Evolutionary conservation across 2,113 vertebrate species (phyloP), one percentile per base, ranked within the genome.

Genomic region (Pogonocichla stellata): DNA sequence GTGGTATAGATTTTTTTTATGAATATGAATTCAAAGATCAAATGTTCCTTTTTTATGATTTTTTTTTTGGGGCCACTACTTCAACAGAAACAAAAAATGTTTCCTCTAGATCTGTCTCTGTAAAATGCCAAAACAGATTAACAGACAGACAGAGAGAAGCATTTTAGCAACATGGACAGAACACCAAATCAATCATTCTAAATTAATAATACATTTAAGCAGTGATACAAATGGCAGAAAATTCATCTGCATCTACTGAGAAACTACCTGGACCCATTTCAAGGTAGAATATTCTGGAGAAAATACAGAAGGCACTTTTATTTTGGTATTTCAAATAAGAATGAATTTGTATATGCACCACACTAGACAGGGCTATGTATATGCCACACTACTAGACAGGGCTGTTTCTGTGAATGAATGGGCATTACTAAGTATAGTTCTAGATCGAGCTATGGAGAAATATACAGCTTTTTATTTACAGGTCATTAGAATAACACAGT

Each of bases 171-270:
- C 11, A 22, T 74, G 92, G 91, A 93, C 80, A 86, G 95, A 90
- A 86, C 86, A 77, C 56, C n/a, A 86, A 91, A 90, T 92, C 67
- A 92, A 84, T 91, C 74, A 75, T 45, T 54, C 65, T 23, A 19
- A 91, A 93, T 90, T 67, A 90, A 92, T 86, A 94, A 95, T 92
- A 54, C 66, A 95, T 95, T 91, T 93, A 93, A 95, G 67, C 78
- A 83, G 64, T 53, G 56, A 84, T 51, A 83, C 0, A 9, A 95
- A 79, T 29, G 40, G 80, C 47, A 89, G 71, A 89, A 92, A 80
- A 72, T 62, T 51, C 48, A 67, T 75, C 80, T 91, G 45, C 60
- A 83, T 74, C 64, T 81, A 72, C 56, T 71, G 65, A 54, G 58
- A 78, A 92, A 84, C 25, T 65, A 90, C 57, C 54, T 50, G 60